Evolutionary conservation across 1,140 invertebrate genomes (phyloP).

Genomic region (Gryon sp.): DNA sequence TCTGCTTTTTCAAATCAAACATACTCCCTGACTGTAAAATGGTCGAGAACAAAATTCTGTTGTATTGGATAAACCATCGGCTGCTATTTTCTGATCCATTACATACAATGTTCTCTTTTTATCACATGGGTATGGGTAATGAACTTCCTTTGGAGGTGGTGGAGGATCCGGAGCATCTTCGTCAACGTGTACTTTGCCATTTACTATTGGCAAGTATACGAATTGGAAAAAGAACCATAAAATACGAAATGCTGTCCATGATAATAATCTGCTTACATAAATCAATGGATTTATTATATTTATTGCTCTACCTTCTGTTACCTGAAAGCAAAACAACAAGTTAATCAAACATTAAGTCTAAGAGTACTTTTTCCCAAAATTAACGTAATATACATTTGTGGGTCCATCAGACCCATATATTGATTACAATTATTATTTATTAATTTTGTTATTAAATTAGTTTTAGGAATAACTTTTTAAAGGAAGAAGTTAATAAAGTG

Average conservation of each 20-base stretch:
- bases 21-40: slow-evolving; percentile 74
- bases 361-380: too few relatives aligned
- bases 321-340: slow-evolving; percentile 57
- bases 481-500: too few relatives aligned
- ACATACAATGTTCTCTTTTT: slow-evolving; percentile 84
- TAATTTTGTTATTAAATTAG: background rate
- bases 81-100: slow-evolving; percentile 81
- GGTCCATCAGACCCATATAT: slow-evolving; percentile 4
- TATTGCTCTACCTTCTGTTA: slow-evolving; percentile 62
- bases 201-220: slow-evolving; percentile 65
- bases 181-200: slow-evolving; percentile 68
- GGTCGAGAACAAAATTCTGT: slow-evolving; percentile 69
- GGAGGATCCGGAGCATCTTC: slow-evolving; percentile 73
- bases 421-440: background rate
- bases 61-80: slow-evolving; percentile 66
- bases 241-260: slow-evolving; percentile 69
- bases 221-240: slow-evolving; percentile 70
- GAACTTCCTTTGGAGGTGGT: slow-evolving; percentile 71
- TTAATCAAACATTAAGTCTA: background rate
- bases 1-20: slow-evolving; percentile 1
- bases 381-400: too few relatives aligned
- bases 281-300: slow-evolving; percentile 67
- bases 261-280: slow-evolving; percentile 66
- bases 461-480: too few relatives aligned
- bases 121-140: slow-evolving; percentile 82